These are phyloP conservation scores for Myotis brandtii DNA, from an alignment of 2,113 vertebrate genomes.

Conservation along the genomic window DNA sequence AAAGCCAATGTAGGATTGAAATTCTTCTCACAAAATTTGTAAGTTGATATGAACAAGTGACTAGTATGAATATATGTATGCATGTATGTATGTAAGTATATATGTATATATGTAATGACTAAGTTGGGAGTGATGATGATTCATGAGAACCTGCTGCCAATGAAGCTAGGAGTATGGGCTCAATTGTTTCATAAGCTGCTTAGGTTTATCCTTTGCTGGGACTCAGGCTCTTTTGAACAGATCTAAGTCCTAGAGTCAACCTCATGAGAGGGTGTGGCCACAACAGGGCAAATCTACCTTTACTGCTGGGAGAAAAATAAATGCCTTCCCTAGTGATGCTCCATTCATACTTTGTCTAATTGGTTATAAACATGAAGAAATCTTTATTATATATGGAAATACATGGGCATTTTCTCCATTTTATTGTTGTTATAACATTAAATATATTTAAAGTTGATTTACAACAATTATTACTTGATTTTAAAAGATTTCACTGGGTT, in stretches of 20 bases:
- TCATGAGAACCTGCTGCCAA: background rate
- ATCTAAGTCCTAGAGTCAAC: background rate
- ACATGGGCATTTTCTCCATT: background rate
- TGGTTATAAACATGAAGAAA: background rate
- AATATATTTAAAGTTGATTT: background rate
- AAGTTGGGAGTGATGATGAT: background rate
- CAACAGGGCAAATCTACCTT: background rate
- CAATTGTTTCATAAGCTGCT: background rate
- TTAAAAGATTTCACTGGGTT: slow-evolving; percentile 13
- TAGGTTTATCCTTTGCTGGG: background rate
- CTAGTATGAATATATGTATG: background rate
- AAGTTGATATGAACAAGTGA: background rate
- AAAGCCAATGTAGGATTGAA: background rate
- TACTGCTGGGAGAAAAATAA: background rate
- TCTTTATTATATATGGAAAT: background rate
- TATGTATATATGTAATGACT: background rate
- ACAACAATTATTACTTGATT: background rate
- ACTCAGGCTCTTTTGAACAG: background rate
- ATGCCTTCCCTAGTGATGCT: background rate
- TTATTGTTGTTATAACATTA: background rate
- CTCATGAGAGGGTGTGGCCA: background rate
- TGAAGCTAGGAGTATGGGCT: background rate
- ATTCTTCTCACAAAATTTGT: slow-evolving; percentile 6
- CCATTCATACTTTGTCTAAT: background rate
- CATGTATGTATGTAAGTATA: background rate